phyloP scores from a whole-genome alignment of 2,113 vertebrate species.

The Lanius collurio region DNA sequence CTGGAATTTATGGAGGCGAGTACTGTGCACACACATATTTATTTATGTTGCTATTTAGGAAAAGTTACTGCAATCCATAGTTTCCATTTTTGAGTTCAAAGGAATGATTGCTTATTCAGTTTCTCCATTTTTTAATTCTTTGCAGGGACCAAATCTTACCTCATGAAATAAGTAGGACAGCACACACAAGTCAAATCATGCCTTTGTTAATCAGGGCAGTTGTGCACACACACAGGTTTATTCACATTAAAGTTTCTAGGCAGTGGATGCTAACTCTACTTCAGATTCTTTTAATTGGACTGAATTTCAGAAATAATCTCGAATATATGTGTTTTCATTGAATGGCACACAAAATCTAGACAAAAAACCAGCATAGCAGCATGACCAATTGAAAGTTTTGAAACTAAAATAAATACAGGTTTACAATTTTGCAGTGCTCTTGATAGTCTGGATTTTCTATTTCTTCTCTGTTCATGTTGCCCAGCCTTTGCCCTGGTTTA shows the following conservation, averaged over 20 bases:
- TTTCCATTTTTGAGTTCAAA: not conserved
- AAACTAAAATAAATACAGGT: not conserved
- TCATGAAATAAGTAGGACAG: not conserved
- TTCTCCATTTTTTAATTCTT: not conserved
- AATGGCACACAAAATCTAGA: not conserved
- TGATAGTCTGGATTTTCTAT: not conserved
- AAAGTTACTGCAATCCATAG: not conserved
- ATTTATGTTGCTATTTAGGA: not conserved
- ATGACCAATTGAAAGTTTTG: not conserved
- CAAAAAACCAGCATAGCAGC: not conserved
- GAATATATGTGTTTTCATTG: not conserved
- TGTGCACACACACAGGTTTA: not conserved
- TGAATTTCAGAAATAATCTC: not conserved
- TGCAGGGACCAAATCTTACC: not conserved
- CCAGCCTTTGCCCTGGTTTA: not conserved
- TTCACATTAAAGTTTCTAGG: not conserved
- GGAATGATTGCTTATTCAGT: not conserved
- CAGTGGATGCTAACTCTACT: not conserved
- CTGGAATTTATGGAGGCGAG: constrained; percentile 84
- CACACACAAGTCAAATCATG: not conserved
- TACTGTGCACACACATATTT: not conserved
- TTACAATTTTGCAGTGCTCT: not conserved
- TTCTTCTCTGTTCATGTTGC: not conserved
- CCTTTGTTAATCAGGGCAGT: not conserved
- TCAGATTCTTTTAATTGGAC: not conserved